Evolutionary conservation across 1,140 invertebrate genomes (phyloP), one percentile per base, ranked within the genome.

Genomic region (Temnothorax nylanderi): DNA sequence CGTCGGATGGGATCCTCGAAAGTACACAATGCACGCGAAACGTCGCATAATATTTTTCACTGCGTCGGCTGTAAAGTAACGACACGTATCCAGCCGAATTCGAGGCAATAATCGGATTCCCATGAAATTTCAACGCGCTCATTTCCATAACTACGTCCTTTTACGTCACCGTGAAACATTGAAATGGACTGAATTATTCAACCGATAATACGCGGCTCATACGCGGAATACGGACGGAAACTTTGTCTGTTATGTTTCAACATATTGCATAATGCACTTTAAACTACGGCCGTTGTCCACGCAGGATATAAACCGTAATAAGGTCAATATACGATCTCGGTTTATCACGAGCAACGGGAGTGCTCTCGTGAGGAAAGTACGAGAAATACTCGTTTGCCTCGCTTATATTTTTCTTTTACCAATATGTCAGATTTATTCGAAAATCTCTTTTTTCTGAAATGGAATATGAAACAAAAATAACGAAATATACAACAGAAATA

Each of bases 91-190:
- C 21, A 49, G n/a, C 32, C 62, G 41, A 84, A 84, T 72, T 56
- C 65, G 44, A 72, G 41, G 54, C 44, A 76, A 84, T 84, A 84
- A 84, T 84, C 80, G 80, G 80, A 84, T 84, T 84, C 80, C 80
- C 69, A 56, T 75, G 80, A 84, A 82, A 76, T 71, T 82, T 82
- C 76, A 32, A 81, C 67, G 54, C 54, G 54, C 80, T 87, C 85
- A 74, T 88, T 81, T 71, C 87, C 84, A 87, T 88, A 80, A 72
- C 86, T 87, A 72, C 44, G 77, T 62, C 32, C 85, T 74, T 82
- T 69, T 58, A 47, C 60, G 67, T 67, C 49, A 58, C 54, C 44
- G 64, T 81, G 37, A 72, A 72, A 47, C 51, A 69, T 62, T 54
- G 56, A 74, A 76, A 72, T 71, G 65, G 87, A 85, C 56, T 54